Base-by-base conservation (phyloP, 1,140 invertebrate species). In the Magallana gigas region DNA sequence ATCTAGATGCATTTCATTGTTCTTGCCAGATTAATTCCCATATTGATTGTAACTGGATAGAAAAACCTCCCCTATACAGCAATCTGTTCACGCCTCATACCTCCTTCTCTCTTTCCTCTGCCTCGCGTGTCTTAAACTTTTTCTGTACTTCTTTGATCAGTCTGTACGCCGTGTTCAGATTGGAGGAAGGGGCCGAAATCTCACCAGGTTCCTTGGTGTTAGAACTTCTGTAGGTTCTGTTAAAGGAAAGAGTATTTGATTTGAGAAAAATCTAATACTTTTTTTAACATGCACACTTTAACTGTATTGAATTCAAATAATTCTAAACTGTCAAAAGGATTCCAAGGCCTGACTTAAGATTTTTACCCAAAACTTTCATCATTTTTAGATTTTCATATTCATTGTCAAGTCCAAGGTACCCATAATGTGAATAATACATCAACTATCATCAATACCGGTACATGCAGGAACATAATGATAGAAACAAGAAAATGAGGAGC, bases 121-220 rank as follows among this genome's bases (percentile, higher is more conserved):
- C 98, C 95, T 99, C 99, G 87, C 99, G 96, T 0, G 98, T 99
- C 95, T 99, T 99, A 93, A 98, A 99, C 93, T 98, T 99, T 94
- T 99, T 99, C 95, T 99, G 99, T 57, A 99, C 98, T 96, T 99
- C 99, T 95, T 99, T 99, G 92, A 99, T 99, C 9, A 99, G 95
- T 86, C 99, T 96, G 94, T 99, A 99, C 1, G 98, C 98, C 57
- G 98, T 99, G 93, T 98, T 99, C 8, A 99, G 95, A 95, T 99
- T 99, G 1, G 97, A 97, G 0, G 98, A 99, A 0, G 99, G 98
- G 0, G 99, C 97, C 7, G 97, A 97, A 82, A 99, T 96, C 95
- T 99, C 98, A 83, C 99, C 99, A 12, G 98, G 98, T 94, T 99
- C 98, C 95, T 99, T 99, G 18, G 97, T 97, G 95, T 99, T 99